Conservation (phyloP, 2,888 invertebrate species). For the Lasioglossum calceatum region DNA sequence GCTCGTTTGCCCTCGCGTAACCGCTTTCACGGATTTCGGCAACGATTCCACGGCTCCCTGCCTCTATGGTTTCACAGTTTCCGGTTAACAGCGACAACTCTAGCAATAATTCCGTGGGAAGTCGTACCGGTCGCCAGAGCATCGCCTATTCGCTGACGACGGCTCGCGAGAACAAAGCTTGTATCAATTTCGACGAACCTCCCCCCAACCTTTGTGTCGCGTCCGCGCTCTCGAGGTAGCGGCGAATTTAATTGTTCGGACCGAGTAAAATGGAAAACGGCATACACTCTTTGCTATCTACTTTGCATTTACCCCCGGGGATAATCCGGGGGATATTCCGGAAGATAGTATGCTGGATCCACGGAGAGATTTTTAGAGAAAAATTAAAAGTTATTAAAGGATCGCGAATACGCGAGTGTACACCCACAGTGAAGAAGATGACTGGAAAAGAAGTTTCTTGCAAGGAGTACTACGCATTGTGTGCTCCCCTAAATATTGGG, state of each 20-base stretch:
- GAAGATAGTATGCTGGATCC: neutral
- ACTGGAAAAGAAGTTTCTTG: no score
- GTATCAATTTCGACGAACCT: conserved; percentile 39
- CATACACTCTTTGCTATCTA: neutral
- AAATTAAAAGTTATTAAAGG: neutral
- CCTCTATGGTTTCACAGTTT: conserved; percentile 49
- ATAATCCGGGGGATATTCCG: neutral
- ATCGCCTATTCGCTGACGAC: conserved; percentile 23
- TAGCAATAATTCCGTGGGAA: conserved; percentile 58
- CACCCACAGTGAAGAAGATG: no score
- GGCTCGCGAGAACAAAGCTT: conserved; percentile 29
- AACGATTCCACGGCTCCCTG: conserved; percentile 45
- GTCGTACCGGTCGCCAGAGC: conserved; percentile 26
- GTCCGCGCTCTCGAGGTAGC: neutral
- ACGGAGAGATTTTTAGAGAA: neutral
- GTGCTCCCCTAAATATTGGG: no score
- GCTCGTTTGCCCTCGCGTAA: conserved; percentile 49
- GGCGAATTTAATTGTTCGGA: neutral
- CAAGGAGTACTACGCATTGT: no score
- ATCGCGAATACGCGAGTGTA: no score
- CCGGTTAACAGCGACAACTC: conserved; percentile 63
- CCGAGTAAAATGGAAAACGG: neutral
- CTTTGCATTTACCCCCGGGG: neutral
- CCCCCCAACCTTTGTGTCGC: neutral
- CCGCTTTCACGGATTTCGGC: conserved; percentile 61